phyloP scores from a whole-genome alignment of 2,888 invertebrate species.

The Tetheella fluctuosa region DNA sequence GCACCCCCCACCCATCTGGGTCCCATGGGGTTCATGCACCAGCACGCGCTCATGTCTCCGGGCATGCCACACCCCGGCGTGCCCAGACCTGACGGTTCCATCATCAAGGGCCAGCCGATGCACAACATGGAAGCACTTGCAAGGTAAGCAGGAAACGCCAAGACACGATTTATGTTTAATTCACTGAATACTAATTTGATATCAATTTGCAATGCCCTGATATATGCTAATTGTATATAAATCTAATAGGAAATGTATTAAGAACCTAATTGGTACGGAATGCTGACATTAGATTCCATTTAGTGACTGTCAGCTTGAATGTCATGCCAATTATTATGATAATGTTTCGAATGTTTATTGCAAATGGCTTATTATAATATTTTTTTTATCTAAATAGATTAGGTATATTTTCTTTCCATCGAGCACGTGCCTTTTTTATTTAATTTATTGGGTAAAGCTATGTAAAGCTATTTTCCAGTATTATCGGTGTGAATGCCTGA shows the following conservation, averaged over 20 bases:
- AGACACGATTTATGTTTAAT: neutral
- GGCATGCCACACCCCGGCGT: slow-evolving; percentile 93
- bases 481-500: too few species aligned
- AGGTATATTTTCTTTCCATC: too few species aligned
- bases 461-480: too few species aligned
- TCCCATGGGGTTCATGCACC: slow-evolving; percentile 97
- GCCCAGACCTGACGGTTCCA: slow-evolving; percentile 92
- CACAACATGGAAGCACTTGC: slow-evolving; percentile 96
- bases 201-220: neutral
- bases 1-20: slow-evolving; percentile 95
- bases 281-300: neutral
- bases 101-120: slow-evolving; percentile 93
- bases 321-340: neutral
- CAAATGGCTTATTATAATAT: neutral
- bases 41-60: slow-evolving; percentile 95
- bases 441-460: too few species aligned
- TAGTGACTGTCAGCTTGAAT: neutral
- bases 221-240: neutral
- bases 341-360: neutral
- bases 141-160: slow-evolving; percentile 83
- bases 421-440: too few species aligned
- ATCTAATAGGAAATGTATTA: slow-evolving; percentile 1
- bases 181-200: neutral
- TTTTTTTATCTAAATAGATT: too few species aligned
- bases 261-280: neutral